phyloP scores from a whole-genome alignment of 2,113 vertebrate genomes.

The Pygoscelis adeliae region DNA sequence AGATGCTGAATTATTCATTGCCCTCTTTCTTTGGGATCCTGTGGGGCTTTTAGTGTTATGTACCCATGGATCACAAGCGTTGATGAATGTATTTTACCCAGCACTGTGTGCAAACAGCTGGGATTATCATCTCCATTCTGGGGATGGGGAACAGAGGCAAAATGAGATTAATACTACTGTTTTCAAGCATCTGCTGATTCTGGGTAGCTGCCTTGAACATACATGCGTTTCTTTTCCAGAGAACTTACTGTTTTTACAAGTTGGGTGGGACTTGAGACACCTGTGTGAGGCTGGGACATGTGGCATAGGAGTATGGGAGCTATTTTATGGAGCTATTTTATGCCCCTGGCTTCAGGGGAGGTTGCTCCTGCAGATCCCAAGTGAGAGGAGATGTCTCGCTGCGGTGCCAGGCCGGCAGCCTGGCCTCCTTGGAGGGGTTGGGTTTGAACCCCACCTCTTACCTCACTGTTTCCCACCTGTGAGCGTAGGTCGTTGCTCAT shows the following conservation, averaged over 20 bases:
- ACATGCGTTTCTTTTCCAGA: background rate
- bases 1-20: background rate
- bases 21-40: background rate
- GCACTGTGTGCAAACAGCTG: background rate
- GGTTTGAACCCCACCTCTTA: background rate
- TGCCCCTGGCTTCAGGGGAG: background rate
- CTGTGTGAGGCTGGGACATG: background rate
- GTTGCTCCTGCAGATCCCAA: background rate
- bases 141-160: background rate
- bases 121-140: background rate
- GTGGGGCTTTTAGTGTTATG: background rate
- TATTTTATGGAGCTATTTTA: background rate
- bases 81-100: background rate
- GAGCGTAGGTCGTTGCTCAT: accelerated
- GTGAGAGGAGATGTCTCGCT: background rate
- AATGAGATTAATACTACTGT: background rate
- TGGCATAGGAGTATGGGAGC: background rate
- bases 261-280: background rate
- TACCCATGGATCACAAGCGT: background rate
- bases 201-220: background rate
- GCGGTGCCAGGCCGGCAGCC: accelerated
- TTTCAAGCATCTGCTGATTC: background rate
- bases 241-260: background rate
- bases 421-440: background rate
- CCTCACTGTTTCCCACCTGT: background rate